Percentiles rank a stretch among this genome's conserved stretches.
Conservation (phyloP, 92 coral and sea anemone genomes). For the Plumapathes pennacea region DNA sequence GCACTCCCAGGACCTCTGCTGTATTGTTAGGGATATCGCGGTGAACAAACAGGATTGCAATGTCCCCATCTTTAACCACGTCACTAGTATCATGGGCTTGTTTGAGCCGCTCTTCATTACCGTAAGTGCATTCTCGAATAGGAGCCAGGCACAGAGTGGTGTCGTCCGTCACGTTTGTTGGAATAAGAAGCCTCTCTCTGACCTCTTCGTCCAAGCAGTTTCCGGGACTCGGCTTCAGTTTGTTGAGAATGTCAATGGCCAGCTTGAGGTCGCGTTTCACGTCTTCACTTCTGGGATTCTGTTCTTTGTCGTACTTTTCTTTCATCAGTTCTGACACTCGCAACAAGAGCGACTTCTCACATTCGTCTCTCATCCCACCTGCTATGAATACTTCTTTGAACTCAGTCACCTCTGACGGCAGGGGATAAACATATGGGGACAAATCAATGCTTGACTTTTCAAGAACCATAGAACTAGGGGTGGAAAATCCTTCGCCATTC, state of each 20-base stretch:
- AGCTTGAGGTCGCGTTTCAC: conserved; percentile 64
- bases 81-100: conserved; percentile 43
- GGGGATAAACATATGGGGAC: conserved; percentile 52
- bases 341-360: conserved; percentile 41
- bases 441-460: conserved; percentile 46
- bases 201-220: conserved; percentile 12
- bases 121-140: conserved; percentile 76
- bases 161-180: conserved; percentile 37
- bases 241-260: conserved; percentile 63
- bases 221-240: conserved; percentile 40
- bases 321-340: conserved; percentile 49
- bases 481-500: conserved; percentile 82
- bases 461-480: conserved; percentile 29
- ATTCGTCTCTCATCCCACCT: conserved; percentile 50
- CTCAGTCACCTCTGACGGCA: conserved; percentile 51
- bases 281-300: background rate
- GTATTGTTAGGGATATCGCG: conserved; percentile 50
- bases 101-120: conserved; percentile 84
- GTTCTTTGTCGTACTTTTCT: conserved; percentile 36
- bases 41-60: conserved; percentile 41
- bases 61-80: conserved; percentile 46
- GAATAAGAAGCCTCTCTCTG: conserved; percentile 52
- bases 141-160: conserved; percentile 44
- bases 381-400: conserved; percentile 31
- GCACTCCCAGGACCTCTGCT: conserved; percentile 70